Conservation (phyloP, 2,888 invertebrate genomes). For the Mesorhabditis spiculigera region DNA sequence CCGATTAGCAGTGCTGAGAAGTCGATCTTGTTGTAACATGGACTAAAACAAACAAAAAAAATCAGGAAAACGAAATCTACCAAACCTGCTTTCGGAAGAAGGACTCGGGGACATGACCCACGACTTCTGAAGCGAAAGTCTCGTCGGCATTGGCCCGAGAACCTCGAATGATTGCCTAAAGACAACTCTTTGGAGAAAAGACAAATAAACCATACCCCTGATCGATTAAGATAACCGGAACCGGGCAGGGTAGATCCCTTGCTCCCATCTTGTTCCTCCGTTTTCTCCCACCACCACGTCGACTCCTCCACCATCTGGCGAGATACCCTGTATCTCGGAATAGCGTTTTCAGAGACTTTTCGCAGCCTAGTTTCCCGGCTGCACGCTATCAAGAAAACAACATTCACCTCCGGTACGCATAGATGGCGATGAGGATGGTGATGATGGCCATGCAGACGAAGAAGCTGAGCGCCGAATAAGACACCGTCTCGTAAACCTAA, state of each 20-base stretch:
- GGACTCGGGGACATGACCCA: background rate
- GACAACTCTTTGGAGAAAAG: background rate
- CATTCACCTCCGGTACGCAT: background rate
- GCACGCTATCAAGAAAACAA: background rate
- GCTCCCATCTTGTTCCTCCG: background rate
- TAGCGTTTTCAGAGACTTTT: no score
- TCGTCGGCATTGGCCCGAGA: background rate
- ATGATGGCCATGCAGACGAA: background rate
- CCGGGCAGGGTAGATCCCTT: background rate
- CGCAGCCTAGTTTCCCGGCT: no score
- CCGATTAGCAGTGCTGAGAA: background rate
- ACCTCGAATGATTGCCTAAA: background rate
- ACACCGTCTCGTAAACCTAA: conserved; percentile 4
- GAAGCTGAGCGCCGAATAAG: conserved; percentile 4
- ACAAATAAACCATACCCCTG: background rate
- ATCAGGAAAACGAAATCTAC: background rate
- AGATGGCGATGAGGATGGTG: background rate
- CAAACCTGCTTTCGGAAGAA: conserved; percentile 1
- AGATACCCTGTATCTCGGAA: background rate
- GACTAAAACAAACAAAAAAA: background rate
- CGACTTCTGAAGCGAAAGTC: background rate
- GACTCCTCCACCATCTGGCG: conserved; percentile 3
- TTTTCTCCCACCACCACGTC: background rate
- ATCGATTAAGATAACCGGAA: background rate
- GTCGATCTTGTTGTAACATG: background rate